phyloP scores from a whole-genome alignment of 2,888 invertebrate genomes.

The Syrphus vitripennis region DNA sequence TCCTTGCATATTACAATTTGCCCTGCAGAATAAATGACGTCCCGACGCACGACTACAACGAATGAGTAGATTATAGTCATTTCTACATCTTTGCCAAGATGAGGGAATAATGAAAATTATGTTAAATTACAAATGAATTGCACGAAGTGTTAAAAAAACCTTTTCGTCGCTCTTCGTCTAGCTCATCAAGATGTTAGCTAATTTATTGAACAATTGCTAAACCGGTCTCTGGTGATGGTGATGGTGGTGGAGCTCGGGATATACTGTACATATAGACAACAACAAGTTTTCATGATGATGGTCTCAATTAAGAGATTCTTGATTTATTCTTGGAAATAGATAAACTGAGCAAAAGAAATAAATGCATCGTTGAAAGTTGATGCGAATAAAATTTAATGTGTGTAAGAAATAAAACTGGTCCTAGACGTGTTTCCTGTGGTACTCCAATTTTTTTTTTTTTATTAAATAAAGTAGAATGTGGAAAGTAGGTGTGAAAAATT shows the following conservation, averaged over 20 bases:
- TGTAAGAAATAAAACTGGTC: constrained; percentile 53
- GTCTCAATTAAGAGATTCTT: neutral
- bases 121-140: constrained; percentile 1
- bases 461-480: neutral
- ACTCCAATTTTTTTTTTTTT: constrained; percentile 4
- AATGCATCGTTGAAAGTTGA: neutral
- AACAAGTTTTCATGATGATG: constrained; percentile 8
- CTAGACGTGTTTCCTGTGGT: constrained; percentile 35
- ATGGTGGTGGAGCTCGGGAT: too few relatives aligned
- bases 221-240: too few relatives aligned
- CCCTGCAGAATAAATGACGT: neutral
- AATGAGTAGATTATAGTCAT: neutral
- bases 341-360: neutral
- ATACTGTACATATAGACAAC: neutral
- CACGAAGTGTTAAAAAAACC: constrained; percentile 27
- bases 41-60: too few relatives aligned
- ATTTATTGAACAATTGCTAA: constrained; percentile 46
- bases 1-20: constrained; percentile 3
- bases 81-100: neutral
- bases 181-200: constrained; percentile 28
- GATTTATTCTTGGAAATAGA: neutral
- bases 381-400: neutral
- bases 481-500: neutral
- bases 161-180: neutral
- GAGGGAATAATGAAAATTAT: neutral